Percentiles rank a stretch among this genome's conserved stretches.
phyloP scores from a whole-genome alignment of 1,140 invertebrate species.

The Drosophila littoralis region DNA sequence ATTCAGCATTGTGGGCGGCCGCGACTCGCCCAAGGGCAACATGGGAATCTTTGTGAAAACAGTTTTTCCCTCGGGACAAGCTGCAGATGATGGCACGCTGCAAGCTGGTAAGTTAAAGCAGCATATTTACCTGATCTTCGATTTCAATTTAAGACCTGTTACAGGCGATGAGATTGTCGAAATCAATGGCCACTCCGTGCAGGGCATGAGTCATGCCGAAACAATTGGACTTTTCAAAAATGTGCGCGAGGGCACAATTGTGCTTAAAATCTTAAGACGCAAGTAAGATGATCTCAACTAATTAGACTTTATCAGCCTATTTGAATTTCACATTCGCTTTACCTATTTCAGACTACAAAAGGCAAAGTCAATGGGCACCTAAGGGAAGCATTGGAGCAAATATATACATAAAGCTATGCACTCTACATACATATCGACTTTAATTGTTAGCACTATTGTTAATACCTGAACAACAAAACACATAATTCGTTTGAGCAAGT shows the following conservation, averaged over 20 bases:
- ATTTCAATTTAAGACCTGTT: not conserved
- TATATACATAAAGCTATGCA: not conserved
- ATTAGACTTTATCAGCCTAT: too few species aligned
- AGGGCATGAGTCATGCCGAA: slow-evolving; percentile 94
- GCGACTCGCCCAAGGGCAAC: slow-evolving; percentile 93
- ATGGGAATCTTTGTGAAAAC: slow-evolving; percentile 97
- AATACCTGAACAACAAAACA: slow-evolving; percentile 34
- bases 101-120: slow-evolving; percentile 89
- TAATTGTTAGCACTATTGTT: not conserved
- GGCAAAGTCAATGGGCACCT: slow-evolving; percentile 80
- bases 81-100: slow-evolving; percentile 91
- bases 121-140: too few species aligned
- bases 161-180: slow-evolving; percentile 96
- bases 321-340: too few species aligned
- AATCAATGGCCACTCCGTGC: slow-evolving; percentile 92
- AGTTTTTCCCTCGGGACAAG: slow-evolving; percentile 94
- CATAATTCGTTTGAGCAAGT: slow-evolving; percentile 26
- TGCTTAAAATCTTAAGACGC: slow-evolving; percentile 92
- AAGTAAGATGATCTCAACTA: slow-evolving; percentile 78
- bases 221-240: slow-evolving; percentile 95
- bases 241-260: slow-evolving; percentile 93
- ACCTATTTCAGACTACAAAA: slow-evolving; percentile 65
- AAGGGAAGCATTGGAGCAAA: slow-evolving; percentile 16
- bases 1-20: slow-evolving; percentile 96
- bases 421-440: slow-evolving; percentile 10